These are phyloP conservation scores for Myotis lucifugus DNA, from an alignment of 2,113 vertebrate species.

Conservation along the genomic window DNA sequence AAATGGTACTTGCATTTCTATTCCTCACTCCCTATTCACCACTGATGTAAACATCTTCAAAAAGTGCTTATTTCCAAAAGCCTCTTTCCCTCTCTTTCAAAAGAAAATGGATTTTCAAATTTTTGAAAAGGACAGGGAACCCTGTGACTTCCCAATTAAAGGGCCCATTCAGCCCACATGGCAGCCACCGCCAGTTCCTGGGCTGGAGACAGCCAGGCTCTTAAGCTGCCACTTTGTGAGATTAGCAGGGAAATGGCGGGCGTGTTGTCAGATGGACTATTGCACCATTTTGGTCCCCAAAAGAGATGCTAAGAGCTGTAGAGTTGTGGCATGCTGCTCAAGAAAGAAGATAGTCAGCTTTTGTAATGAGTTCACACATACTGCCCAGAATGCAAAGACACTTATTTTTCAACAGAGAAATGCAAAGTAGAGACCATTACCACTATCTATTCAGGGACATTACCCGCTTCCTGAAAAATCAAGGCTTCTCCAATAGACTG, in stretches of 20 bases:
- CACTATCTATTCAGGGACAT: not conserved
- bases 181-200: not conserved
- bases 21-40: slow-evolving; percentile 36
- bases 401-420: not conserved
- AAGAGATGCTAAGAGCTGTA: slow-evolving; percentile 38
- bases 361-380: not conserved
- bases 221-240: not conserved
- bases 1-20: slow-evolving; percentile 34
- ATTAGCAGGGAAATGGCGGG: slow-evolving; percentile 47
- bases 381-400: slow-evolving; percentile 32
- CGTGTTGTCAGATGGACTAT: slow-evolving; percentile 8
- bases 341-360: not conserved
- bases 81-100: slow-evolving; percentile 50
- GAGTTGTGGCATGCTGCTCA: not conserved
- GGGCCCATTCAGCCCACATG: not conserved
- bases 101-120: slow-evolving; percentile 65
- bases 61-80: slow-evolving; percentile 66
- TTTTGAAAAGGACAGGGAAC: slow-evolving; percentile 54
- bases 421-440: not conserved
- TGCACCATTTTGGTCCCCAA: not conserved
- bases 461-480: not conserved
- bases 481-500: not conserved
- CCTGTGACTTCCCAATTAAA: slow-evolving; percentile 30
- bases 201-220: not conserved
- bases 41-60: slow-evolving; percentile 57